phyloP scores from a whole-genome alignment of 1,140 invertebrate genomes.

The Drosophila seguyi region DNA sequence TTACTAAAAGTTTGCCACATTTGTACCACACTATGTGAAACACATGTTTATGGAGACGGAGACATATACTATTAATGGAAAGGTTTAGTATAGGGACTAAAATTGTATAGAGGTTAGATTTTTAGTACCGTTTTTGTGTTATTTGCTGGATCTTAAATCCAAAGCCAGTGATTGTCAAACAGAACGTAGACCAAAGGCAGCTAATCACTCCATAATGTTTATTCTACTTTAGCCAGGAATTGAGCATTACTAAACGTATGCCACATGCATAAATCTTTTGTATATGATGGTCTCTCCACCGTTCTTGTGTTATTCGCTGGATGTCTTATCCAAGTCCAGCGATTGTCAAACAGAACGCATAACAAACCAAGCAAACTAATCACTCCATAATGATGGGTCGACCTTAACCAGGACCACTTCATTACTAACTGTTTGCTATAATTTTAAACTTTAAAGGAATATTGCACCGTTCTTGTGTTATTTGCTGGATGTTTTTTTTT shows the following conservation, averaged over 20 bases:
- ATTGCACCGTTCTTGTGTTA: constrained; percentile 68
- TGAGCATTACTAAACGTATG: constrained; percentile 48
- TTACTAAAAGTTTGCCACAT: constrained; percentile 49
- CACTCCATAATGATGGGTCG: constrained; percentile 56
- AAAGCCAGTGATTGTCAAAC: constrained; percentile 77
- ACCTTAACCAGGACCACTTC: constrained; percentile 19
- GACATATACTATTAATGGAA: too few relatives aligned
- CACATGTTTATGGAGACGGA: neutral
- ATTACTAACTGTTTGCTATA: constrained; percentile 74
- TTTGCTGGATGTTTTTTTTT: constrained; percentile 45
- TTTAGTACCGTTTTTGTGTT: constrained; percentile 63
- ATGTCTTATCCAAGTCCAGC: constrained; percentile 43
- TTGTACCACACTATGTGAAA: neutral
- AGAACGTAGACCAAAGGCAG: constrained; percentile 68
- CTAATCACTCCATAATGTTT: constrained; percentile 59
- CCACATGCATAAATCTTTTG: constrained; percentile 13
- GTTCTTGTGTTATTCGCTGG: constrained; percentile 76
- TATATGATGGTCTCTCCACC: constrained; percentile 1
- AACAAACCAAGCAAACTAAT: constrained; percentile 39
- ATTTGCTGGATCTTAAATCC: constrained; percentile 51
- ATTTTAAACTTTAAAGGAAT: neutral
- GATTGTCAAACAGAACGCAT: constrained; percentile 81
- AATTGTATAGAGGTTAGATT: neutral
- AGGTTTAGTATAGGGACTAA: neutral
- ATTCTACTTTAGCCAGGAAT: constrained; percentile 29